Evolutionary conservation across 2,888 invertebrate species (phyloP), one percentile per base, ranked within the genome.

Genomic region (Chorisops tibialis): DNA sequence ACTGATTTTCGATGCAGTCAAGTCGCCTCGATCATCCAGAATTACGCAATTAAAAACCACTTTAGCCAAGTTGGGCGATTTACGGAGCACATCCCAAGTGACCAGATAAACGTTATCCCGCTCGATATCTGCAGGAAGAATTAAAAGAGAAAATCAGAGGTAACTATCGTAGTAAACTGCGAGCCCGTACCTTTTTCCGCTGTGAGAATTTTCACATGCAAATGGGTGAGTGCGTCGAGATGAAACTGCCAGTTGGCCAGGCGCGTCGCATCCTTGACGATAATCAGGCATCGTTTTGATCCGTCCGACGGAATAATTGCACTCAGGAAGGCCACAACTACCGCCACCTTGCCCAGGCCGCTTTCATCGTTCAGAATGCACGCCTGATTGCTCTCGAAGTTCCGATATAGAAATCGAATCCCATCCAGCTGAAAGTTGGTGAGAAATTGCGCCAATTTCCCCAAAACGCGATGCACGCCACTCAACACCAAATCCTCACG

Each of bases 281-380:
- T 71, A 58, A 77, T 71, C 5, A 77, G 67, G 2, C 70, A 71
- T 63, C 73, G 75, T 24, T 68, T 70, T 7, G 69, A 69, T 4
- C 67, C 56, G 21, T 68, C 65, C 51, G 61, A 52, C 16, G 63
- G 63, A 1, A 69, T 51, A 12, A 69, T 52, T 12, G 67, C 71
- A 43, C 69, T 72, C 18, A 77, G 63, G 14, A 77, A 69, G 2
- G 71, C 73, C 2, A 68, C 67, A n/a, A 74, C 69, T 2, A 71
- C 65, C 0, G 72, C 73, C 54, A 68, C 67, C 59, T 77, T 77
- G 0, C 77, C 77, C 61, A 78, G 66, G 0, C 77, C 77, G 61
- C 73, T 72, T 65, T 77, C 78, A 62, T 78, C 77, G 63, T 77
- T 77, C 11, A 73, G 68, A 50, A 75, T 71, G 63, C 75, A 71